Evolutionary conservation across 2,888 invertebrate species (phyloP).

Genomic region (Stramonita haemastoma): DNA sequence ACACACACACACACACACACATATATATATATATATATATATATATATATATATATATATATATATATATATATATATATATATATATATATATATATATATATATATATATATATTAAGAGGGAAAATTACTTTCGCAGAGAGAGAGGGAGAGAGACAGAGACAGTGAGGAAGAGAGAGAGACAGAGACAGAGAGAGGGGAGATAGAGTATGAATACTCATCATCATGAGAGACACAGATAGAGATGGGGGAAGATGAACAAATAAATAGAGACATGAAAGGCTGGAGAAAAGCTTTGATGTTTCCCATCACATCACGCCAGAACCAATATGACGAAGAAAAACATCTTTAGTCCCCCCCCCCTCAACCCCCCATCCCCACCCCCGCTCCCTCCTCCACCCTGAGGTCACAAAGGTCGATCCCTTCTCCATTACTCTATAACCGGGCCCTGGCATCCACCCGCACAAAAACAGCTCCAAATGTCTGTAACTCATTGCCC

Average conservation of each 20-base stretch:
- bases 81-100: not conserved
- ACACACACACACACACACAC: conserved; percentile 16
- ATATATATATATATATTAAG: not conserved
- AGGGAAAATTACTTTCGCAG: not conserved
- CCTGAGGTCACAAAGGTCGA: too few species aligned
- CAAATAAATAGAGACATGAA: not conserved
- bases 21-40: not conserved
- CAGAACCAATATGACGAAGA: too few species aligned
- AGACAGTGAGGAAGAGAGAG: not conserved
- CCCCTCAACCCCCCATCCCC: too few species aligned
- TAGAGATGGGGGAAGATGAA: not conserved
- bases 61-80: not conserved
- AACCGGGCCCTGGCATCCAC: too few species aligned
- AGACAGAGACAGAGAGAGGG: not conserved
- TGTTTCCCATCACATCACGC: too few species aligned
- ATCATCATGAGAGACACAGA: not conserved
- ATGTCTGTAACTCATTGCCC: too few species aligned
- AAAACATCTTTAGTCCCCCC: too few species aligned
- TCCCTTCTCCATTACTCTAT: too few species aligned
- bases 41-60: not conserved
- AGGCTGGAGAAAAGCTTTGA: too few species aligned
- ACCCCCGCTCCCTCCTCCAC: too few species aligned
- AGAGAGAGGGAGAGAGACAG: not conserved
- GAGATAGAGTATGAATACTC: not conserved
- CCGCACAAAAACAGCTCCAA: too few species aligned